Conservation (phyloP, 2,113 vertebrate genomes). For the Lynx canadensis region DNA sequence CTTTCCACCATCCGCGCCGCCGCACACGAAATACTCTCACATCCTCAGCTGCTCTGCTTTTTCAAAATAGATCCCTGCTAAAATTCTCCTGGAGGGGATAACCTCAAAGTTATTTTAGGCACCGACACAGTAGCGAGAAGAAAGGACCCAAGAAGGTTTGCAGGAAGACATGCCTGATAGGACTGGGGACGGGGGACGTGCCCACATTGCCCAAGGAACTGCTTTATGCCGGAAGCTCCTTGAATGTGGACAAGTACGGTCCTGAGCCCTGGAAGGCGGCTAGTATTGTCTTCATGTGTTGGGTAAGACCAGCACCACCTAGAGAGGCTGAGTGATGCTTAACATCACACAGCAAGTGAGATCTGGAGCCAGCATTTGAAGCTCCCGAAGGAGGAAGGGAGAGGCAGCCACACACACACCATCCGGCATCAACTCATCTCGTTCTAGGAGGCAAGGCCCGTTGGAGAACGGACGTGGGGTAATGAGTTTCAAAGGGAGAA, state of each 20-base stretch:
- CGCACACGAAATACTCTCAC: background rate
- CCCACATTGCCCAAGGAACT: background rate
- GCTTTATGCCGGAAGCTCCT: rapidly evolving
- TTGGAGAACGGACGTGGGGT: rapidly evolving
- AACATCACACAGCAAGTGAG: background rate
- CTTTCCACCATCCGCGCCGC: rapidly evolving
- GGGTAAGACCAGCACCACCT: rapidly evolving
- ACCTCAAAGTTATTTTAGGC: background rate
- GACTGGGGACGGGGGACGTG: background rate
- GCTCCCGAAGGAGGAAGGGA: background rate
- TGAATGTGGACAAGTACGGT: rapidly evolving
- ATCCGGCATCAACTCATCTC: background rate
- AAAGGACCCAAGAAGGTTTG: background rate
- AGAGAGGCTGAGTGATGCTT: background rate
- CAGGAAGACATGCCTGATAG: background rate
- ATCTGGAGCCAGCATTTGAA: background rate
- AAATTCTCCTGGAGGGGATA: background rate
- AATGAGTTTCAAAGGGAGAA: background rate
- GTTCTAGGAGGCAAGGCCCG: background rate
- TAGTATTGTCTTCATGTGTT: no score
- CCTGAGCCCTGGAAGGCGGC: background rate
- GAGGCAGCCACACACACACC: background rate
- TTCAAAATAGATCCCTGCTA: background rate
- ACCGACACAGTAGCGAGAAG: background rate
- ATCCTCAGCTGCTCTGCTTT: background rate